These are phyloP conservation scores for Andrena trimmerana DNA, from an alignment of 2,888 invertebrate genomes.

Conservation along the genomic window DNA sequence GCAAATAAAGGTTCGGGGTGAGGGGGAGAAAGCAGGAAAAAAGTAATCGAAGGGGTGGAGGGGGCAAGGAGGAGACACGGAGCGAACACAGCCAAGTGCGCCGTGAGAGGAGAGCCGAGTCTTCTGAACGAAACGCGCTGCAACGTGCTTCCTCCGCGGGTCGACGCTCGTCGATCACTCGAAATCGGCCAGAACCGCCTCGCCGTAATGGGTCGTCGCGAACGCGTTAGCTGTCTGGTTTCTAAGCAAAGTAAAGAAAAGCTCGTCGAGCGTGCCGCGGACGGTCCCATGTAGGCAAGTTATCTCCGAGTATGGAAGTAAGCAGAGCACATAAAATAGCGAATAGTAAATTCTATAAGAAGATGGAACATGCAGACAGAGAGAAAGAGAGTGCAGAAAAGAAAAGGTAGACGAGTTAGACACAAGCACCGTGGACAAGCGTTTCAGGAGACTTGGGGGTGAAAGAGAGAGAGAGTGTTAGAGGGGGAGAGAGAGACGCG, in stretches of 20 bases:
- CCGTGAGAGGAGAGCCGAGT: conserved; percentile 13
- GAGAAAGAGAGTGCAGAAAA: neutral
- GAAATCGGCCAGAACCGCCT: conserved; percentile 4
- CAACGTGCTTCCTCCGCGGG: conserved; percentile 19
- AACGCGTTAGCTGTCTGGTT: neutral
- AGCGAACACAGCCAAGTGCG: conserved; percentile 21
- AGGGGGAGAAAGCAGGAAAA: neutral
- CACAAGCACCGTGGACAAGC: conserved; percentile 2
- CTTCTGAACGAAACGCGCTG: neutral
- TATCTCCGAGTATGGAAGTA: conserved; percentile 1
- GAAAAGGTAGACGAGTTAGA: neutral
- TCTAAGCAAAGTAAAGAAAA: neutral
- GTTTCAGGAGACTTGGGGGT: conserved; percentile 7
- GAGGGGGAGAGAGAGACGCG: neutral
- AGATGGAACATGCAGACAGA: neutral
- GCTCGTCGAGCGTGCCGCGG: conserved; percentile 6
- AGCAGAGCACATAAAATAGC: conserved; percentile 22
- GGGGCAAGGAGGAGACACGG: neutral
- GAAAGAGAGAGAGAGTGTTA: neutral
- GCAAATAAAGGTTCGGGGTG: conserved; percentile 6
- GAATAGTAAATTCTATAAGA: conserved; percentile 31
- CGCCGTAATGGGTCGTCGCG: conserved; percentile 1
- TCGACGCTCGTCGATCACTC: conserved; percentile 21
- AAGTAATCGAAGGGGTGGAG: neutral
- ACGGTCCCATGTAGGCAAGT: neutral